Conservation (phyloP, 1,140 invertebrate species). For the Gerris buenoi region DNA sequence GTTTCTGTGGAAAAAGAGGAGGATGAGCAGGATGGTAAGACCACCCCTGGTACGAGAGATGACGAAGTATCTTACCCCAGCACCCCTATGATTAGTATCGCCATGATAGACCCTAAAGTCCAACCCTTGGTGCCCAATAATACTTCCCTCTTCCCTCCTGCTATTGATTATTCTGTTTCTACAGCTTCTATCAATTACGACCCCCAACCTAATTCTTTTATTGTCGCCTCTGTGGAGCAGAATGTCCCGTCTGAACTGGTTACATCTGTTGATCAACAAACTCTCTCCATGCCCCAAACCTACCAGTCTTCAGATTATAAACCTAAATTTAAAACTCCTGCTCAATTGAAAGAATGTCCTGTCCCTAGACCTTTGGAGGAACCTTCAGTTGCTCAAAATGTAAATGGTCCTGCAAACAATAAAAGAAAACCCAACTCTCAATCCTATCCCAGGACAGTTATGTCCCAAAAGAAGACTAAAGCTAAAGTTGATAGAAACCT, state of each 20-base stretch:
- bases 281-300: background rate
- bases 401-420: too few relatives aligned
- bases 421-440: background rate
- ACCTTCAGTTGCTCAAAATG: too few relatives aligned
- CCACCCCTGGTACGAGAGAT: background rate
- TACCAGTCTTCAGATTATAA: background rate
- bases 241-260: background rate
- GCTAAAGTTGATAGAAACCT: background rate
- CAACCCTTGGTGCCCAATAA: background rate
- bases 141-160: background rate
- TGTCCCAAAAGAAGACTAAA: background rate
- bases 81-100: constrained; percentile 14
- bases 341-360: constrained; percentile 6
- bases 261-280: too few relatives aligned
- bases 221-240: background rate
- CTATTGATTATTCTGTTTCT: background rate
- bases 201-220: background rate
- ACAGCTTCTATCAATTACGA: background rate
- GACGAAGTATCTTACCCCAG: constrained; percentile 8
- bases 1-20: background rate
- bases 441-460: background rate
- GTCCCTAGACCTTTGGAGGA: too few relatives aligned
- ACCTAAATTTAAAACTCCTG: constrained; percentile 8
- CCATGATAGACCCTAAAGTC: background rate
- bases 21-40: background rate